Evolutionary conservation across 2,888 invertebrate genomes (phyloP), one percentile per base, ranked within the genome.

Genomic region (Scaptomyza reducta): DNA sequence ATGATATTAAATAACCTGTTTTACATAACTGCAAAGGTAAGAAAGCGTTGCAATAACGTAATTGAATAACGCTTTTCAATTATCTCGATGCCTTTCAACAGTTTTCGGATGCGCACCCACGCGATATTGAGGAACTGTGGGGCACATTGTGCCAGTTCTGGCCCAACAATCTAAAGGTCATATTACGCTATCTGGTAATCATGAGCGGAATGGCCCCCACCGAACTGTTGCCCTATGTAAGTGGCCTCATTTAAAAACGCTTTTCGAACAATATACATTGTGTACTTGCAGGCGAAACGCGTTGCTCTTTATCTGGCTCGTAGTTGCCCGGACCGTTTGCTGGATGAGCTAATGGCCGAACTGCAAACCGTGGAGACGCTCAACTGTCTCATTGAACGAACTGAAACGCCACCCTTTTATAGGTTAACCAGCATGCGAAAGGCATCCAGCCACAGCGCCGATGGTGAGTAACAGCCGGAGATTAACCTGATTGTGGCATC

Each of bases 1-100:
- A 98, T 99, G 98, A 98, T 99, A 50, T 94, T 99, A 70, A 99
- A 99, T 92, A 99, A 99, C 93, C 95, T 99, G 18, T 97, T 99
- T 92, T 99, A 99, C 92, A 96, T 99, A 85, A 99, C 99, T 6
- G 97, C 98, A 4, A 98, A 98, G 95, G 97, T 97, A 93, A 90
- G 86, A 10, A 46, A 10, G 11, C 62, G 31, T 27, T 35, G 44
- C 35, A 49, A 50, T 29, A 25, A 60, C 18, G 59, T 29, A 14
- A 14, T 38, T 59, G 42, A 35, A 35, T 51, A 25, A n/a, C 40
- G 11, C 22, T 22, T 22, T 22, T 22, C 3, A 16, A 33, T 60
- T 42, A 13, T 3, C 14, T 14, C 13, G 16, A 18, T 13, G 31
- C 11, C 11, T 10, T 22, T 29, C 10, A 41, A 46, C 92, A 98